phyloP scores from a whole-genome alignment of 2,888 invertebrate genomes.

The Noctua fimbriata region DNA sequence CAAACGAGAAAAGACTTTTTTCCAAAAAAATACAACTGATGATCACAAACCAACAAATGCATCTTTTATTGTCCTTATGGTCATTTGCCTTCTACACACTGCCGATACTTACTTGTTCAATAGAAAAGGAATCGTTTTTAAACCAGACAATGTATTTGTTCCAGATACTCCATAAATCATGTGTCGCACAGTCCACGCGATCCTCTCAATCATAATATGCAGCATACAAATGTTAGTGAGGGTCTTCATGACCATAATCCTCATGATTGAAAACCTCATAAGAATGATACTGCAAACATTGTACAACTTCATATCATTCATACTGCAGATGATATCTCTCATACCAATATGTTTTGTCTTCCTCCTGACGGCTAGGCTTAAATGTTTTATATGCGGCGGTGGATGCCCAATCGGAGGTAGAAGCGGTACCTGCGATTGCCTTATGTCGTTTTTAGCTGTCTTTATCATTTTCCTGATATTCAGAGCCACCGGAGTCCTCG shows the following conservation, averaged over 20 bases:
- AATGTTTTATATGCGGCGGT: conserved; percentile 84
- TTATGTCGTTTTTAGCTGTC: conserved; percentile 80
- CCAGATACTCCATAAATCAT: conserved; percentile 73
- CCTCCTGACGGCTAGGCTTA: conserved; percentile 78
- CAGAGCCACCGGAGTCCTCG: conserved; percentile 80
- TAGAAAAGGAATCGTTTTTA: background rate
- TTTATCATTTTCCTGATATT: conserved; percentile 81
- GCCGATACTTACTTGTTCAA: background rate
- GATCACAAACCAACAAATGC: background rate
- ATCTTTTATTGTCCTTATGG: background rate
- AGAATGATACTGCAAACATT: conserved; percentile 83
- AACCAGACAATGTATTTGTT: conserved; percentile 44
- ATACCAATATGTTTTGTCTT: conserved; percentile 84
- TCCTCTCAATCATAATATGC: conserved; percentile 80
- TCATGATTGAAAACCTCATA: conserved; percentile 85
- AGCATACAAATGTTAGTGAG: conserved; percentile 83
- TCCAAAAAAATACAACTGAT: too few relatives aligned
- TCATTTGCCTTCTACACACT: background rate
- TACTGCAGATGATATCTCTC: conserved; percentile 82
- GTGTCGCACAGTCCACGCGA: conserved; percentile 83
- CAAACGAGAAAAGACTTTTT: too few relatives aligned
- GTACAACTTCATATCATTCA: conserved; percentile 84
- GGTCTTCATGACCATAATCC: conserved; percentile 83
- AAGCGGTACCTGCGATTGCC: conserved; percentile 81
- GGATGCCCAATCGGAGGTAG: conserved; percentile 79